Evolutionary conservation across 2,888 invertebrate species (phyloP), one percentile per base, ranked within the genome.

Genomic region (Cheilosia variabilis): DNA sequence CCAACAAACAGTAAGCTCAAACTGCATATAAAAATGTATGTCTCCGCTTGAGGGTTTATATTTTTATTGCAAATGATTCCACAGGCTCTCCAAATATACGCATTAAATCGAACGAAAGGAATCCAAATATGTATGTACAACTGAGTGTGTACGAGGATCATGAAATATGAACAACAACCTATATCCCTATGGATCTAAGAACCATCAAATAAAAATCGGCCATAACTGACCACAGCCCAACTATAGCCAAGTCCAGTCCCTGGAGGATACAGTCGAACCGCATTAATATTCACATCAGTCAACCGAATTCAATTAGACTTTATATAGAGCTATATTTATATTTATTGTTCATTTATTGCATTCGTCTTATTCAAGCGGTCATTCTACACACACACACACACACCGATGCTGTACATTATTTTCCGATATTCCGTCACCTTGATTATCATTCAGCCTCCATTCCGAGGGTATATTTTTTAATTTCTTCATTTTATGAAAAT

Each of bases 281-380:
- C 22, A 60, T 80, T 84, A 65, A 55, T 58, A 84, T 84, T 84
- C 84, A 84, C 53, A 6, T 43, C 58, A 65, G 65, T 60, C 55
- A 27, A 27, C 62, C 45, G 55, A 52, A 80, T 84, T 80, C 80
- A 84, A 80, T 80, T 84, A 80, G 75, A 79, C 52, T 76, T 80
- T 75, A 69, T 17, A 45, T 45, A 17, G 9, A 7, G 9, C 1
- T 50, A 50, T 50, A 50, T 50, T 50, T 50, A 19, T 79, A 37
- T 62, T 55, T 62, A 66, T 66, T 77, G 47, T 27, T 34, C 53
- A 6, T 15, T 41, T 7, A 15, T 15, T 55, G 24, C 7, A 31
- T 31, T 9, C 45, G 24, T 53, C 57, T 55, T 75, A 58, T 66
- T 76, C 65, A 60, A 76, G 52, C 41, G 45, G 53, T 3, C 13